Conservation (phyloP, 2,797 vertebrate genomes). For the Semotilus atromaculatus region DNA sequence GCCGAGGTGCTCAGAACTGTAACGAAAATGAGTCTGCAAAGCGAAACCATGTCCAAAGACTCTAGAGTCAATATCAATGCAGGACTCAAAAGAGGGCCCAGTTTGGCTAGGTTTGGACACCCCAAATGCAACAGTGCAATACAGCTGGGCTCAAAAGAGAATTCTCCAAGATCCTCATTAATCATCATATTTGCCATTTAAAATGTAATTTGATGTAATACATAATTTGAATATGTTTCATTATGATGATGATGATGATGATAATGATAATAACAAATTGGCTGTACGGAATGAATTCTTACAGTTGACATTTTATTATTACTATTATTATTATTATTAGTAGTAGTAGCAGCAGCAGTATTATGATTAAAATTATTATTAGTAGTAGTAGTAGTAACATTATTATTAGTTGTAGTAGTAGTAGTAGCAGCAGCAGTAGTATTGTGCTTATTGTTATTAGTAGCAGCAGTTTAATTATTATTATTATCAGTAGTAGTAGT, state of each 20-base stretch:
- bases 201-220: background rate
- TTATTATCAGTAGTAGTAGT: no score
- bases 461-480: accelerated
- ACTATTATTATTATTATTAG: no score
- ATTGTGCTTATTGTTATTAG: no score
- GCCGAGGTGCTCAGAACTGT: slow-evolving; percentile 20
- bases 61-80: background rate
- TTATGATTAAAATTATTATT: no score
- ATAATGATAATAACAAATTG: background rate
- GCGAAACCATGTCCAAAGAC: background rate
- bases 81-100: background rate
- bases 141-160: background rate
- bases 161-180: background rate
- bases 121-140: background rate
- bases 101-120: background rate
- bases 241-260: background rate
- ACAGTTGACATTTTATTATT: background rate
- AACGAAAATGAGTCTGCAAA: background rate
- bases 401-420: background rate
- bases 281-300: no score
- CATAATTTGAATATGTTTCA: background rate
- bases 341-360: no score
- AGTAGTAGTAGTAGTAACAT: no score
- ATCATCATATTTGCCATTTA: background rate
- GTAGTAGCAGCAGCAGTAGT: no score